Percentiles rank a stretch among this genome's conserved stretches.
phyloP scores from a whole-genome alignment of 2,113 vertebrate species.

The Meles meles region DNA sequence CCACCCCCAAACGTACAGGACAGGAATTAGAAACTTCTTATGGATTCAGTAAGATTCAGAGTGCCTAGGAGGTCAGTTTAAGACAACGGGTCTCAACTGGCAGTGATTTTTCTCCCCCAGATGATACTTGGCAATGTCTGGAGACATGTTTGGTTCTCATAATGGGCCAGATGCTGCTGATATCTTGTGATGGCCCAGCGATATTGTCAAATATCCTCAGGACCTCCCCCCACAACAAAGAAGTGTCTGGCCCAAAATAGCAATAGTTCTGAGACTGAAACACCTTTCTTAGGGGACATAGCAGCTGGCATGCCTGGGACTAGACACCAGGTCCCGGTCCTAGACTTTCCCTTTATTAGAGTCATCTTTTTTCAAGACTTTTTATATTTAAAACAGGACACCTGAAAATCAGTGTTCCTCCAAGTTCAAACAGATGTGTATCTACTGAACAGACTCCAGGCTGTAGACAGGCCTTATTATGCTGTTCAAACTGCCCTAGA shows the following conservation, averaged over 20 bases:
- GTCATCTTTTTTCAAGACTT: neutral
- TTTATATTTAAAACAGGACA: neutral
- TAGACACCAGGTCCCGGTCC: no score
- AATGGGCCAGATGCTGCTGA: neutral
- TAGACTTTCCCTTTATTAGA: neutral
- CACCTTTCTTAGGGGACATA: neutral
- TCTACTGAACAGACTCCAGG: neutral
- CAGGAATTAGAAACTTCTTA: neutral
- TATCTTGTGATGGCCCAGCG: neutral
- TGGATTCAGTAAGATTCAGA: neutral
- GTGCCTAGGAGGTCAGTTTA: neutral
- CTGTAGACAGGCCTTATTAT: neutral
- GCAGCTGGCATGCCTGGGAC: neutral
- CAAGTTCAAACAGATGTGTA: neutral
- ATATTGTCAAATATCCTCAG: neutral
- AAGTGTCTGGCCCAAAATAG: neutral
- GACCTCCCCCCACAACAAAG: neutral
- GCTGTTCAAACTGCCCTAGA: neutral
- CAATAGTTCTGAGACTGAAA: neutral
- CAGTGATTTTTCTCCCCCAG: neutral
- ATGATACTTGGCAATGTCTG: neutral
- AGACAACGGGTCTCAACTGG: neutral
- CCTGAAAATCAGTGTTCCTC: neutral
- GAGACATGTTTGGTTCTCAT: neutral
- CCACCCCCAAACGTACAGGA: neutral